Evolutionary conservation across 2,113 vertebrate species (phyloP).

Genomic region (Isurus oxyrinchus): DNA sequence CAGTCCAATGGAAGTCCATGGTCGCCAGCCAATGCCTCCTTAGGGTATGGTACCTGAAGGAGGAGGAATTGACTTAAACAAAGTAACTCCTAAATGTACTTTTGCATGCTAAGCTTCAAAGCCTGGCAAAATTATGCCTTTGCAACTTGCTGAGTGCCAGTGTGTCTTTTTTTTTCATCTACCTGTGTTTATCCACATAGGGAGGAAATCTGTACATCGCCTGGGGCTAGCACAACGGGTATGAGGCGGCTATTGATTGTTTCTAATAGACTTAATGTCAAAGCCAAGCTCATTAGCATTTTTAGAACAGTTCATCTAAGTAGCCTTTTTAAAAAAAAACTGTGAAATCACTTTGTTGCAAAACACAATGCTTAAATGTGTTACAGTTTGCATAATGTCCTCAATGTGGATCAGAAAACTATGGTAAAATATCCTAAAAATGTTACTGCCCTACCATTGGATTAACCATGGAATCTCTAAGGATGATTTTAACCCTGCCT

Average conservation of each 20-base stretch:
- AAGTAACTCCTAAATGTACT: neutral
- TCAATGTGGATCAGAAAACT: neutral
- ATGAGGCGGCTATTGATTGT: neutral
- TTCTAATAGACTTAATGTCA: neutral
- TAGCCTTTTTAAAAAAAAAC: neutral
- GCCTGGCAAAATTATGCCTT: neutral
- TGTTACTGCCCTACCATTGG: no score
- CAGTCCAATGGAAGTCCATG: no score
- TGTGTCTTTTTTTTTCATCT: neutral
- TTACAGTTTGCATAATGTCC: neutral
- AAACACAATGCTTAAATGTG: neutral
- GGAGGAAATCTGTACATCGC: neutral
- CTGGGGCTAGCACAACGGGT: neutral
- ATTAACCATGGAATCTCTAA: neutral
- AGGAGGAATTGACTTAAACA: neutral
- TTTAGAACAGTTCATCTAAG: neutral
- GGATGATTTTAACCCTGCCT: neutral
- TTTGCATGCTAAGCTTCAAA: neutral
- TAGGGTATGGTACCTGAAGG: no score
- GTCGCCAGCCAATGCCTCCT: no score
- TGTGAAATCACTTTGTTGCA: neutral
- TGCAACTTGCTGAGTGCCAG: neutral
- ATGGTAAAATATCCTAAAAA: neutral
- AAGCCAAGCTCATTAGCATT: neutral
- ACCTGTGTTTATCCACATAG: neutral